Conservation (phyloP, 2,888 invertebrate species). For the Melangyna quadrimaculata region DNA sequence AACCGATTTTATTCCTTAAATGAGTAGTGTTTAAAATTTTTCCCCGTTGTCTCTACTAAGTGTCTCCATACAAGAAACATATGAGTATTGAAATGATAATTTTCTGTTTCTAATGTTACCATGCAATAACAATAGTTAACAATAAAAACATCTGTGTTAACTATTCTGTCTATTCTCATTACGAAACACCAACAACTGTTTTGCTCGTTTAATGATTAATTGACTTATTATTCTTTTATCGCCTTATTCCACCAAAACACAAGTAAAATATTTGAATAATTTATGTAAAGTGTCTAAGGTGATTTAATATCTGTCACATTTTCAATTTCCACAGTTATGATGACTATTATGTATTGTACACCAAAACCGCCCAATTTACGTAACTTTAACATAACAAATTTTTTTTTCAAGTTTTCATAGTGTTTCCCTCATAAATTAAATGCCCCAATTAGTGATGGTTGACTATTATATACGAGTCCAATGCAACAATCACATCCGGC, state of each 20-base stretch:
- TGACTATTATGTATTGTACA: neutral
- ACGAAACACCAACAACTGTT: constrained; percentile 7
- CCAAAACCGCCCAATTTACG: neutral
- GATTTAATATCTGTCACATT: constrained; percentile 9
- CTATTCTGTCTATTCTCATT: neutral
- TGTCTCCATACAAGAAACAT: no score
- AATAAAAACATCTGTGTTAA: constrained; percentile 14
- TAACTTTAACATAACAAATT: neutral
- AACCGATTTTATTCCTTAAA: no score
- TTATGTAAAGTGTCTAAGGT: neutral
- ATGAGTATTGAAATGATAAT: neutral
- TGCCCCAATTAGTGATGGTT: constrained; percentile 52
- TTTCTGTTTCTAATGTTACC: neutral
- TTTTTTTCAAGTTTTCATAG: neutral
- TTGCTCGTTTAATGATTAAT: neutral
- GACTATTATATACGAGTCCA: neutral
- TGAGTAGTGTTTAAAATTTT: no score
- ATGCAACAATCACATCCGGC: constrained; percentile 62
- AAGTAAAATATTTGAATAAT: neutral
- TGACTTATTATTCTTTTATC: neutral
- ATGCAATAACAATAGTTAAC: neutral
- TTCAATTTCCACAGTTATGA: neutral
- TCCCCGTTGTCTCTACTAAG: no score
- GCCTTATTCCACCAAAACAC: neutral
- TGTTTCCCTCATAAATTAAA: constrained; percentile 18